Evolutionary conservation across 2,888 invertebrate genomes (phyloP).

Genomic region (Leucozona laternaria): DNA sequence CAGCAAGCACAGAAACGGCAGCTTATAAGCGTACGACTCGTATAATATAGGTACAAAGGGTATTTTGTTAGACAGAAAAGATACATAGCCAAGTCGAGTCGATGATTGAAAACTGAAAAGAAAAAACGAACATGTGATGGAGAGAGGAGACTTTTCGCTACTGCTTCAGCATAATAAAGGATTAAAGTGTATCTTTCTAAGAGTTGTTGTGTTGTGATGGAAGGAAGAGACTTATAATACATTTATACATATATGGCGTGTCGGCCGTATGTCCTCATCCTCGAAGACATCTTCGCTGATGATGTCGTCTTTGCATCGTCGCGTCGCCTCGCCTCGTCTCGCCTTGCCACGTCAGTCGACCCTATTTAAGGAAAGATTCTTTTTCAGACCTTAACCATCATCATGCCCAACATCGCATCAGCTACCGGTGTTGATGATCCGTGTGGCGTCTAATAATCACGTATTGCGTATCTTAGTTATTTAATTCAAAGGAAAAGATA

Average conservation of each 20-base stretch:
- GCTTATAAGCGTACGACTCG: conserved; percentile 32
- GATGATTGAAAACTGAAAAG: neutral
- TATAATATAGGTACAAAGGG: conserved; percentile 17
- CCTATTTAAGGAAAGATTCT: conserved; percentile 63
- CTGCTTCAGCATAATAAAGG: conserved; percentile 64
- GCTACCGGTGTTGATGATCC: conserved; percentile 73
- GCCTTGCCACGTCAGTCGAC: conserved; percentile 3
- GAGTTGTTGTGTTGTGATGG: neutral
- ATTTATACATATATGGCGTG: neutral
- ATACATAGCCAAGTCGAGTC: neutral
- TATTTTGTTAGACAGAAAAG: conserved; percentile 7
- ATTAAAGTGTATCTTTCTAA: conserved; percentile 49
- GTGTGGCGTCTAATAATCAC: conserved; percentile 73
- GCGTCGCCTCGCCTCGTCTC: neutral
- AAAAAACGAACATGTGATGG: conserved; percentile 38
- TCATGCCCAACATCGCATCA: conserved; percentile 17
- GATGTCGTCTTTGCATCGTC: no score
- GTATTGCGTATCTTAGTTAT: conserved; percentile 62
- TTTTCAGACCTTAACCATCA: conserved; percentile 5
- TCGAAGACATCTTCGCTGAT: no score
- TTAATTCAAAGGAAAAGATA: conserved; percentile 62
- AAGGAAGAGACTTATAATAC: conserved; percentile 8
- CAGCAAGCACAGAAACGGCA: conserved; percentile 32
- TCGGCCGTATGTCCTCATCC: neutral
- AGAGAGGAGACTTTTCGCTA: conserved; percentile 44